Base-by-base conservation (phyloP, 1,140 invertebrate genomes). In the Cotesia glomerata region DNA sequence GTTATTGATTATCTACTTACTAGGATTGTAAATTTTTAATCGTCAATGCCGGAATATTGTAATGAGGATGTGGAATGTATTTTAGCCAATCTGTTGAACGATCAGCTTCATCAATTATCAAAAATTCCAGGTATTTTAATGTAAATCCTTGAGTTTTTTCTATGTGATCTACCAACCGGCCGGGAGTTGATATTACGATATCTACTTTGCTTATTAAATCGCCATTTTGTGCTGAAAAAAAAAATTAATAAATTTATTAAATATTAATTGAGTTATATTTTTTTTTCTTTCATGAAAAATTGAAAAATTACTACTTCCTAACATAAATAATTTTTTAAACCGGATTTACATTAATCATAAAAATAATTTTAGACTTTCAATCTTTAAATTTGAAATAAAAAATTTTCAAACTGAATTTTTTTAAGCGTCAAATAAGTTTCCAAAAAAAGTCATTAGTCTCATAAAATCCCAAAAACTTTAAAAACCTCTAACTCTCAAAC, bases 71-170 rank as follows among this genome's bases (percentile, higher is more conserved):
- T 32, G 86, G 85, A 39, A 93, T 78, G 84, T 95, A 91, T 84
- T 97, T 93, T 18, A 97, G 90, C 78, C 95, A 93, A 77, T 98
- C 95, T 86, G 97, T 92, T 74, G 97, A 93, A 75, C 95, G 89
- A 88, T 99, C 98, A 9, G 97, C 97, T 89, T 99, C 97, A 86
- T 99, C 98, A 67, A 98, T 94, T 1, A 98, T 92, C 63, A 99
- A 86, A 88, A 95, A 98, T 81, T 92, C 89, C 0, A 99, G 88
- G 77, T 91, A 82, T 76, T 91, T 89, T 13, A 99, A 86, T 75
- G 91, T 90, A 85, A 99, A 97, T n/a, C 95, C 96, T 78, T 91
- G 84, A 1, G 96, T 98, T 69, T 91, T 91, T 84, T 93, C 91
- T 68, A 99, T 89, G 86, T 99, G 97, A 85, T 98, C 96, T 5